These are phyloP conservation scores for Puffinus mauretanicus DNA, from an alignment of 2,113 vertebrate genomes.

Conservation along the genomic window DNA sequence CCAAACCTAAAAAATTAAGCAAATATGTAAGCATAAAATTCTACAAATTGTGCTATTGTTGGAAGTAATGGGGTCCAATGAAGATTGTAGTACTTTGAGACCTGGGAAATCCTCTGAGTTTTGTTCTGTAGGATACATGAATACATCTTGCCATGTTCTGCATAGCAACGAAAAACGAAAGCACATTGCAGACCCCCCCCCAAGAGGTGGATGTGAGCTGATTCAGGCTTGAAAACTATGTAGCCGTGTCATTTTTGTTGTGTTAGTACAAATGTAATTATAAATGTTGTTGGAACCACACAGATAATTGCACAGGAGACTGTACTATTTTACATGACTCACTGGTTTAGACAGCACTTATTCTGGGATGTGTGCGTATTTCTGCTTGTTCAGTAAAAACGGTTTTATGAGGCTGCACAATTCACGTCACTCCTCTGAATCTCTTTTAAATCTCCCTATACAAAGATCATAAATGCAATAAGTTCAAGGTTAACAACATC, in stretches of 20 bases:
- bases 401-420: constrained; percentile 8
- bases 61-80: background rate
- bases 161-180: background rate
- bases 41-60: background rate
- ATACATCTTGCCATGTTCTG: background rate
- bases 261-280: background rate
- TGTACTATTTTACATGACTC: constrained; percentile 22
- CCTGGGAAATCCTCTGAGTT: background rate
- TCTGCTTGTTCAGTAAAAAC: constrained; percentile 36
- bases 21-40: background rate
- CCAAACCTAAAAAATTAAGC: background rate
- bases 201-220: background rate
- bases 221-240: background rate
- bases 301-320: background rate
- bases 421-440: background rate
- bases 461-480: background rate
- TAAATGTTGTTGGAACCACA: background rate
- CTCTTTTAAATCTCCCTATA: constrained; percentile 3
- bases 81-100: background rate
- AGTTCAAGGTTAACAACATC: constrained; percentile 30
- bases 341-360: background rate
- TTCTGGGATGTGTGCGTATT: background rate
- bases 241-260: background rate
- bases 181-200: background rate
- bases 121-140: background rate